These are phyloP conservation scores for Brachyhypopomus gauderio DNA, from an alignment of 2,113 vertebrate genomes.

Conservation along the genomic window DNA sequence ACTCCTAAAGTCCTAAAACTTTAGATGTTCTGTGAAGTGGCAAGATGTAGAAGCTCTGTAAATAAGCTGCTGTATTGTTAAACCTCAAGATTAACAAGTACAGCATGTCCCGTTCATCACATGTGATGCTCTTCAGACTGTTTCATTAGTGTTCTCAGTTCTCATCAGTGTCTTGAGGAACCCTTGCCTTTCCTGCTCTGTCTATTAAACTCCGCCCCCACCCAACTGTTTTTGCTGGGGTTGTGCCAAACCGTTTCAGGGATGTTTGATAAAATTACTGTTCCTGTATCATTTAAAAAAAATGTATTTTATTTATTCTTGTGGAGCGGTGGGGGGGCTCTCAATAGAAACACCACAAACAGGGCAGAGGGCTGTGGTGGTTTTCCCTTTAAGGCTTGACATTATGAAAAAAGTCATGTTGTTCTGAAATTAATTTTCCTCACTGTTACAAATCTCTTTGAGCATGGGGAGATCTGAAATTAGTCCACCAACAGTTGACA, in stretches of 20 bases:
- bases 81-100: too few species aligned
- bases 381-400: constrained; percentile 55
- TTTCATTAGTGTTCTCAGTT: constrained; percentile 45
- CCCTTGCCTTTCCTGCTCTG: background rate
- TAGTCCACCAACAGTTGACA: constrained; percentile 43
- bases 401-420: constrained; percentile 61
- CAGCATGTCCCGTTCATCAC: too few species aligned
- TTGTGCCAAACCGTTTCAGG: background rate
- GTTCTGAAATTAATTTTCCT: constrained; percentile 44
- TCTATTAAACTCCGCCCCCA: background rate
- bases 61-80: too few species aligned
- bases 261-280: constrained; percentile 34
- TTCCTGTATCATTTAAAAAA: constrained; percentile 52
- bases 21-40: too few species aligned
- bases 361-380: constrained; percentile 7
- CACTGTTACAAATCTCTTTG: constrained; percentile 44
- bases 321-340: background rate
- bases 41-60: too few species aligned
- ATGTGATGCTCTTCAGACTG: constrained; percentile 21
- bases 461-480: constrained; percentile 46
- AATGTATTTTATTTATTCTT: background rate
- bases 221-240: background rate
- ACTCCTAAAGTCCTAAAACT: too few species aligned
- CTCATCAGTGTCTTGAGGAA: constrained; percentile 39
- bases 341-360: constrained; percentile 28